phyloP scores from a whole-genome alignment of 1,140 invertebrate species.

The Drosophila azteca region DNA sequence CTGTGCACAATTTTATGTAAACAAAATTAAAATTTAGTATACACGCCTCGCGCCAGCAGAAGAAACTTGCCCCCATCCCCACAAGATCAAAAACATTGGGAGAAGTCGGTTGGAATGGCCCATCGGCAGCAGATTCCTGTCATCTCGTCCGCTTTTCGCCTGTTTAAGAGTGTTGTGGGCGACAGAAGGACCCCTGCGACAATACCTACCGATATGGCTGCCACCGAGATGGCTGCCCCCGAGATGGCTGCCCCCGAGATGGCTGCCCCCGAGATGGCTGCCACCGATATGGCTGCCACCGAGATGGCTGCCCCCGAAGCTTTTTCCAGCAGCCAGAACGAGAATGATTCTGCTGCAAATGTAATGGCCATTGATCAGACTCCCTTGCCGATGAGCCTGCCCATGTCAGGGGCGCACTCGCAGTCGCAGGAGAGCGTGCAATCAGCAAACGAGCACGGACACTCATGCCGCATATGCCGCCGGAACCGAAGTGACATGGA shows the following conservation, averaged over 20 bases:
- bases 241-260: too few species aligned
- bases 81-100: conserved; percentile 4
- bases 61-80: not conserved
- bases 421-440: conserved; percentile 44
- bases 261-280: not conserved
- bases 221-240: too few species aligned
- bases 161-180: conserved; percentile 46
- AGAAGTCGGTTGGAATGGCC: conserved; percentile 15
- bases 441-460: conserved; percentile 68
- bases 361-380: not conserved
- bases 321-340: not conserved
- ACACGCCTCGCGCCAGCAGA: too few species aligned
- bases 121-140: conserved; percentile 5
- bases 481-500: conserved; percentile 76
- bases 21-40: too few species aligned
- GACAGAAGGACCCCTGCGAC: not conserved
- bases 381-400: conserved; percentile 22
- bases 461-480: conserved; percentile 78
- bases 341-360: too few species aligned
- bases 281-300: not conserved
- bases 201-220: not conserved
- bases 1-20: too few species aligned
- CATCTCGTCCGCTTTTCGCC: conserved; percentile 48
- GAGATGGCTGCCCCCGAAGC: too few species aligned
- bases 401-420: not conserved